phyloP scores from a whole-genome alignment of 2,888 invertebrate genomes.

The Epinotia demarniana region DNA sequence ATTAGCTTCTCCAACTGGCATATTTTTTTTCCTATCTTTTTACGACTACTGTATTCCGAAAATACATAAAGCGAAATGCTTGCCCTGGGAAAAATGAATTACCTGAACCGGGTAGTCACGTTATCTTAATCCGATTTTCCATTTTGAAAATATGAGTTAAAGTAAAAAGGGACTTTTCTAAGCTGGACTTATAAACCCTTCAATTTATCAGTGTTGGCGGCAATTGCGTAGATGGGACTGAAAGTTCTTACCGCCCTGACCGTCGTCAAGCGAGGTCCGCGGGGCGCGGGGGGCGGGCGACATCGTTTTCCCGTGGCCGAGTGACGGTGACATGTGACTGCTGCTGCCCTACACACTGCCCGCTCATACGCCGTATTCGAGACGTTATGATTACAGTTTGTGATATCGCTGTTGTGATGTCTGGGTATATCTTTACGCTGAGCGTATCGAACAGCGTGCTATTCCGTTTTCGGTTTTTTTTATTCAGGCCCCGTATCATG shows the following conservation, averaged over 20 bases:
- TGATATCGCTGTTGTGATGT: background rate
- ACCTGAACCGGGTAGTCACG: background rate
- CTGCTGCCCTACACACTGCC: slow-evolving; percentile 3
- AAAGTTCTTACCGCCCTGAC: slow-evolving; percentile 24
- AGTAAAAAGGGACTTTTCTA: background rate
- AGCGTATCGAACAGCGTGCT: too few species aligned
- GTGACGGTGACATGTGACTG: slow-evolving; percentile 32
- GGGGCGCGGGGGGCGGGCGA: slow-evolving; percentile 11
- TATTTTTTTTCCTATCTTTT: background rate
- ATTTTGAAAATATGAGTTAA: background rate
- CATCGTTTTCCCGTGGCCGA: slow-evolving; percentile 33
- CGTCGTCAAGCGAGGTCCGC: slow-evolving; percentile 11
- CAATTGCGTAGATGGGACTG: slow-evolving; percentile 17
- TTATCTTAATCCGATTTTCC: background rate
- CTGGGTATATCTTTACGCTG: too few species aligned
- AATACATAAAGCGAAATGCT: background rate
- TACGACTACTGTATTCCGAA: background rate
- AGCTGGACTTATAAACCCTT: background rate
- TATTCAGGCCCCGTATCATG: too few species aligned
- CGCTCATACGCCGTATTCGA: slow-evolving; percentile 1
- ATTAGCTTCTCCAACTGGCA: background rate
- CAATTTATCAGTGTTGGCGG: slow-evolving; percentile 21
- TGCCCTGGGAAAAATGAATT: background rate
- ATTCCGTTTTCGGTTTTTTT: too few species aligned
- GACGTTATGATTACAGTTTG: background rate